Evolutionary conservation across 2,888 invertebrate species (phyloP).

Genomic region (Dolomedes plantarius): DNA sequence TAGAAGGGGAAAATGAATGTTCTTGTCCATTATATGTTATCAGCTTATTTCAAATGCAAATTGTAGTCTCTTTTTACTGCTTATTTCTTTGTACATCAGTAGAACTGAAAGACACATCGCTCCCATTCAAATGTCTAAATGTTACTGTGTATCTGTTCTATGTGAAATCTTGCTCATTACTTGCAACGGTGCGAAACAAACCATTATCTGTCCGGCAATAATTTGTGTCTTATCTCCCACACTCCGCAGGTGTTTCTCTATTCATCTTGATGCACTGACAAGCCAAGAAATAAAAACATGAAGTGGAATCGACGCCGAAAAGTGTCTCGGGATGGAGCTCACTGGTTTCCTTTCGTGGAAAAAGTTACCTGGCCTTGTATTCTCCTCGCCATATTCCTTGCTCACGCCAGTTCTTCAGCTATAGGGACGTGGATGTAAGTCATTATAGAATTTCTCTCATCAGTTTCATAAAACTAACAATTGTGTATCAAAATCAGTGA

Average conservation of each 20-base stretch:
- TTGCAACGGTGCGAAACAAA: not conserved
- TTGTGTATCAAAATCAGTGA: too few species aligned
- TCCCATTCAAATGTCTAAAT: too few species aligned
- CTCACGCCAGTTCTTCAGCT: constrained; percentile 21
- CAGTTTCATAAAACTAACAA: too few species aligned
- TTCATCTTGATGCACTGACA: constrained; percentile 35
- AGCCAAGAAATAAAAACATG: constrained; percentile 27
- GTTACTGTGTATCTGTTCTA: not conserved
- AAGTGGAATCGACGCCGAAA: constrained; percentile 56
- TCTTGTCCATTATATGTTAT: too few species aligned
- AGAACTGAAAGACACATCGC: too few species aligned
- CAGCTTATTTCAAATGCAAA: too few species aligned
- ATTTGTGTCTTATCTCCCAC: constrained; percentile 14
- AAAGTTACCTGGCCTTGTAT: constrained; percentile 57
- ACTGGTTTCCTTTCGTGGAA: constrained; percentile 57
- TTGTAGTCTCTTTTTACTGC: too few species aligned
- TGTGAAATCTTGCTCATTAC: not conserved
- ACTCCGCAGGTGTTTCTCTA: constrained; percentile 23
- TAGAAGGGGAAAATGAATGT: too few species aligned
- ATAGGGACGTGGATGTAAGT: constrained; percentile 67
- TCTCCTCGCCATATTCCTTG: constrained; percentile 37
- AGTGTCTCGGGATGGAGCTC: constrained; percentile 40
- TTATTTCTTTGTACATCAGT: too few species aligned
- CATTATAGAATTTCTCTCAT: not conserved
- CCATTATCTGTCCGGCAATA: not conserved